A percentile compares a stretch with the other conserved stretches of the same genome.
Conservation (phyloP, 2,888 invertebrate genomes). For the Aethes cnicana region DNA sequence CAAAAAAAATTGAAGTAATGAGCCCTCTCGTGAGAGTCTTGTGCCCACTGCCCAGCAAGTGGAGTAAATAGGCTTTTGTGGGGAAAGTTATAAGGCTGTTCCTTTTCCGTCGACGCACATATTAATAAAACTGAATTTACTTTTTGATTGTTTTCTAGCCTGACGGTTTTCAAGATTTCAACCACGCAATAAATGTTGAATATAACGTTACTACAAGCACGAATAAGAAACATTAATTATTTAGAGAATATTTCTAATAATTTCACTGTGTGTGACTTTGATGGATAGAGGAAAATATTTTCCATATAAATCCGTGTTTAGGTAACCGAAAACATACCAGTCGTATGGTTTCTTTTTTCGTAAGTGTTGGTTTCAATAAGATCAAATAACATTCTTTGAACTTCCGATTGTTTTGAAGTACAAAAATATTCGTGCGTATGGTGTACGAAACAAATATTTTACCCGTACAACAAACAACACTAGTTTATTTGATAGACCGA, state of each 20-base stretch:
- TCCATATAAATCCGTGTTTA: constrained; percentile 1
- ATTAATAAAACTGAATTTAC: no score
- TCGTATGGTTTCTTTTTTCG: not conserved
- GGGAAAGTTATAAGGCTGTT: no score
- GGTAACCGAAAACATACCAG: no score
- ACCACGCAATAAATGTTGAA: not conserved
- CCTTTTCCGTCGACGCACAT: no score
- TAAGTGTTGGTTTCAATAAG: constrained; percentile 8
- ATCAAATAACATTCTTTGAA: constrained; percentile 26
- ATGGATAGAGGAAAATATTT: constrained; percentile 8
- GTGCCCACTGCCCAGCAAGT: no score
- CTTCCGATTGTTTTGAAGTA: constrained; percentile 1
- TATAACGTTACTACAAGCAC: not conserved
- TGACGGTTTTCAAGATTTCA: constrained; percentile 14
- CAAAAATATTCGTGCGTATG: no score
- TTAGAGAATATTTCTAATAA: not conserved
- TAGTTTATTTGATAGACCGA: no score
- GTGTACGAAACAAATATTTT: no score
- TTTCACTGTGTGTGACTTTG: constrained; percentile 27
- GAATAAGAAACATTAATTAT: not conserved
- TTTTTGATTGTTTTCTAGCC: not conserved
- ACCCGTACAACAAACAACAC: no score
- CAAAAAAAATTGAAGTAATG: no score
- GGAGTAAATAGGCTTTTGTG: no score
- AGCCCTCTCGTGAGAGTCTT: no score